A percentile compares a stretch with the other conserved stretches of the same genome.
These are phyloP conservation scores for Zootermopsis nevadensis DNA, from an alignment of 2,888 invertebrate species.

Conservation along the genomic window DNA sequence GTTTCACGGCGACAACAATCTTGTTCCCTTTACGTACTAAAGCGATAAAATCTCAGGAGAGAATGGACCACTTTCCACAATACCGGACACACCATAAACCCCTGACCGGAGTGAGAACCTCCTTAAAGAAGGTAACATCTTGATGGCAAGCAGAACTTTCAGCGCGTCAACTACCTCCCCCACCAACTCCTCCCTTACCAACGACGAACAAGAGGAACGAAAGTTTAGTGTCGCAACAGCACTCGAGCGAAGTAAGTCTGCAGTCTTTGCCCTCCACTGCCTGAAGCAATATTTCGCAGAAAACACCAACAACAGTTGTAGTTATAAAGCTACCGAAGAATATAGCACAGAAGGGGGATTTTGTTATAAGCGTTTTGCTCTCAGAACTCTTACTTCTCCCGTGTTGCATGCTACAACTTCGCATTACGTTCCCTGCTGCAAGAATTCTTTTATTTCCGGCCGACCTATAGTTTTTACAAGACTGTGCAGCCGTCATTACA, in stretches of 20 bases:
- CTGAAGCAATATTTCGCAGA: neutral
- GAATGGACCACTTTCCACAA: neutral
- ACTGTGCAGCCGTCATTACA: too few species aligned
- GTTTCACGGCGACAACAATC: too few species aligned
- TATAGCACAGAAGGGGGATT: neutral
- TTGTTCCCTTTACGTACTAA: too few species aligned
- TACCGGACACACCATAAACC: neutral
- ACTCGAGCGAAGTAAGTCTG: neutral
- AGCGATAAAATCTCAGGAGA: neutral
- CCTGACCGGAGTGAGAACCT: neutral
- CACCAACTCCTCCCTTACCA: too few species aligned
- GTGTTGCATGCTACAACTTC: neutral
- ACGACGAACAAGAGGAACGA: neutral
- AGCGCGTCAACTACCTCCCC: neutral
- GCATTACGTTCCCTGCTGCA: neutral
- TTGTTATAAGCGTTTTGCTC: conserved; percentile 18
- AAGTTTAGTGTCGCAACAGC: neutral
- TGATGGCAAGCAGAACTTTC: neutral
- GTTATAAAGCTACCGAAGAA: neutral
- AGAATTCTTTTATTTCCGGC: conserved; percentile 4
- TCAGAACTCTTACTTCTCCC: neutral
- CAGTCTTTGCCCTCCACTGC: neutral
- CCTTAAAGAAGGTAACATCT: neutral
- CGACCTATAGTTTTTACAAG: neutral
- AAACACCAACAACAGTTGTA: neutral